Conservation (phyloP, 2,113 vertebrate genomes). For the Albula goreensis region DNA sequence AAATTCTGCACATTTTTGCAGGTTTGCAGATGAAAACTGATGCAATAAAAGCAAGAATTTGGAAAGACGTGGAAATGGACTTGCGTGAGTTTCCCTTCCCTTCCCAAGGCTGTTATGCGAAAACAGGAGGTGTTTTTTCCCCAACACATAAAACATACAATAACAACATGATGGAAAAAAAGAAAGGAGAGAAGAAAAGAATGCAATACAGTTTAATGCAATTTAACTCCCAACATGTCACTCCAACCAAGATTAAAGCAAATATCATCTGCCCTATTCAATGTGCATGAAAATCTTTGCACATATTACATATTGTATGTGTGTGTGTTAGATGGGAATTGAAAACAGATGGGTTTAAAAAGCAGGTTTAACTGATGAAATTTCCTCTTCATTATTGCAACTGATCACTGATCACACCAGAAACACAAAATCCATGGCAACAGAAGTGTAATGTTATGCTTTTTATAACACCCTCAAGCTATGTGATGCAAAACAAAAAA, state of each 20-base stretch:
- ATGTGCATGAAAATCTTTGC: background rate
- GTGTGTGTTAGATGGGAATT: background rate
- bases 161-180: background rate
- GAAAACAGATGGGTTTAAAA: slow-evolving; percentile 1
- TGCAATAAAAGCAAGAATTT: background rate
- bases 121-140: background rate
- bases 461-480: background rate
- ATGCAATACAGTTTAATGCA: background rate
- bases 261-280: too few species aligned
- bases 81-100: background rate
- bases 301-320: background rate
- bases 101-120: background rate
- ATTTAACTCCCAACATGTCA: background rate
- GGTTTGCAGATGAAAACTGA: background rate
- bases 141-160: background rate
- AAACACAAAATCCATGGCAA: slow-evolving; percentile 13
- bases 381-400: background rate
- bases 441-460: slow-evolving; percentile 14
- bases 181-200: background rate
- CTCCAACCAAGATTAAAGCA: too few species aligned
- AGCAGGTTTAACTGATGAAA: background rate
- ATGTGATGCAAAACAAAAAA: background rate
- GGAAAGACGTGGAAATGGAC: background rate
- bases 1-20: background rate
- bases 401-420: background rate